phyloP scores from a whole-genome alignment of 2,888 invertebrate species.

The Oscheius myriophilus region DNA sequence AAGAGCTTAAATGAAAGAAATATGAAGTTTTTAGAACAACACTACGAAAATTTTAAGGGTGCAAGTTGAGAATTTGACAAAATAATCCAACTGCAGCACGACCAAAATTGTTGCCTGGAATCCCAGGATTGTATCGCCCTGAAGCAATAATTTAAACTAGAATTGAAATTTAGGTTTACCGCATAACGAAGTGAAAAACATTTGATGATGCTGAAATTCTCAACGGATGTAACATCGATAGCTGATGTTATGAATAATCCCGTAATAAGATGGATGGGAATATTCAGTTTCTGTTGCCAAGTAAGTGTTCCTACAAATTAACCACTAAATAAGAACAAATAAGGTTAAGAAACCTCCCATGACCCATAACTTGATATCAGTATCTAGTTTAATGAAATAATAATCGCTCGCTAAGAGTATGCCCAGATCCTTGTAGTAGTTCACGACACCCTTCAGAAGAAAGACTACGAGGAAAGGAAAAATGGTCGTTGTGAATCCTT shows the following conservation, averaged over 20 bases:
- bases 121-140: conserved; percentile 17
- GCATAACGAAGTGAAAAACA: conserved; percentile 15
- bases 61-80: too few species aligned
- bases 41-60: too few species aligned
- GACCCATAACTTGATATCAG: not conserved
- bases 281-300: not conserved
- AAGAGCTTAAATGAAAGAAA: too few species aligned
- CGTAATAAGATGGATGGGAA: not conserved
- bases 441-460: conserved; percentile 25
- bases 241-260: conserved; percentile 8
- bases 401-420: conserved; percentile 2
- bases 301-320: too few species aligned
- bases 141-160: not conserved
- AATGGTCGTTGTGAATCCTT: conserved; percentile 25
- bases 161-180: not conserved
- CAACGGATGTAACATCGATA: not conserved
- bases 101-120: too few species aligned
- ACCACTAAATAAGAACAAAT: not conserved
- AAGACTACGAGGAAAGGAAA: conserved; percentile 33
- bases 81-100: too few species aligned
- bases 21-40: too few species aligned
- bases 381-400: conserved; percentile 7
- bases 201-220: conserved; percentile 15
- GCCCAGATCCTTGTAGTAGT: conserved; percentile 24
- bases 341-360: not conserved